These are phyloP conservation scores for Rotaria magnacalcarata DNA, from an alignment of 2,888 invertebrate genomes.

Conservation along the genomic window DNA sequence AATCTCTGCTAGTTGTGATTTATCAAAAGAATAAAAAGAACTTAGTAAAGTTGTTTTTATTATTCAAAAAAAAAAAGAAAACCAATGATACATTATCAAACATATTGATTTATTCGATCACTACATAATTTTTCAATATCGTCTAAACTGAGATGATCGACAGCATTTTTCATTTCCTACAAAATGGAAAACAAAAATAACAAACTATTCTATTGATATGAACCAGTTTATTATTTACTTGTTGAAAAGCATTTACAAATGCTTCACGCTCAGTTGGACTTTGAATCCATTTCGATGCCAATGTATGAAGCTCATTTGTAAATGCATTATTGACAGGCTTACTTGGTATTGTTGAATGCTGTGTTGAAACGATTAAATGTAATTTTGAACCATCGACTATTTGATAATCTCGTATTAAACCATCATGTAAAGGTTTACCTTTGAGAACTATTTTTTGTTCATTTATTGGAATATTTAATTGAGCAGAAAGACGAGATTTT, in stretches of 20 bases:
- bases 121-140: constrained; percentile 30
- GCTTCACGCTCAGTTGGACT: neutral
- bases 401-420: neutral
- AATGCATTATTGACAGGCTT: constrained; percentile 17
- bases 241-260: constrained; percentile 23
- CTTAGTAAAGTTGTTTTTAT: neutral
- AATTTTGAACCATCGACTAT: neutral
- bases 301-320: neutral
- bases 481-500: neutral
- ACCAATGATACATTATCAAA: neutral
- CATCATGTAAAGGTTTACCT: constrained; percentile 29
- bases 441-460: constrained; percentile 30
- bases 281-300: constrained; percentile 14
- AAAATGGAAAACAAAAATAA: neutral
- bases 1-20: neutral
- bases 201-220: too few relatives aligned
- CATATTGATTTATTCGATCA: neutral
- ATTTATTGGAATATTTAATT: constrained; percentile 19
- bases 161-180: constrained; percentile 1
- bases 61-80: neutral
- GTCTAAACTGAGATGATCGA: constrained; percentile 11
- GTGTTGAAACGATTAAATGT: neutral
- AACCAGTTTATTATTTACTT: neutral
- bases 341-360: neutral
- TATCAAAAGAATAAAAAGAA: neutral